Percentiles rank a stretch among this genome's conserved stretches.
Evolutionary conservation across 53 echinoderm and acorn worm species (phyloP).

Genomic region (Astropecten irregularis): DNA sequence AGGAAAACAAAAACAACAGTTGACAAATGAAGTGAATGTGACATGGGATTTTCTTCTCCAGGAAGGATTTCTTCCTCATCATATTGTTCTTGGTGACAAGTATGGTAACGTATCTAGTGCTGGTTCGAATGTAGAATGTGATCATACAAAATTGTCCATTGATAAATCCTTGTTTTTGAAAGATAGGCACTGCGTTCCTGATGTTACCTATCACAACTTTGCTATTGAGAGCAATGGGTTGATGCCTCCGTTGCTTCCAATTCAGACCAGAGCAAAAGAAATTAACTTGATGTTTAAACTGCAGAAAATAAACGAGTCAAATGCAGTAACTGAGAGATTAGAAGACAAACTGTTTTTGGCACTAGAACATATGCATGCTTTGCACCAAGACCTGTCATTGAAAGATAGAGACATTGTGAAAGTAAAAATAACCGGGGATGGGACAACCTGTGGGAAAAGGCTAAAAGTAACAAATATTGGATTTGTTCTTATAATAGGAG

Average conservation of each 20-base stretch:
- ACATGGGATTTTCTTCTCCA: constrained; percentile 8
- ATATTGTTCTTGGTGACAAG: neutral
- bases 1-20: neutral
- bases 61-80: constrained; percentile 2
- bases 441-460: neutral
- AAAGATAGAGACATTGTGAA: constrained; percentile 1
- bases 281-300: neutral
- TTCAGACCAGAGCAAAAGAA: neutral
- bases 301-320: neutral
- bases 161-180: constrained; percentile 3
- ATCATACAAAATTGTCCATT: neutral
- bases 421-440: constrained; percentile 43
- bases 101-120: neutral
- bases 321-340: neutral
- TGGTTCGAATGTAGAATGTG: neutral
- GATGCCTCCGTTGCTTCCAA: neutral
- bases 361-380: neutral
- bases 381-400: neutral
- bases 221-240: neutral
- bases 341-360: neutral
- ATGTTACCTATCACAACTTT: neutral
- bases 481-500: neutral
- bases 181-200: constrained; percentile 16
- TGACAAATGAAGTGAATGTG: neutral
- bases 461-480: neutral